Percentiles rank a stretch among this genome's conserved stretches.
These are phyloP conservation scores for Reinhardtius hippoglossoides DNA, from an alignment of 2,113 vertebrate species.

Conservation along the genomic window DNA sequence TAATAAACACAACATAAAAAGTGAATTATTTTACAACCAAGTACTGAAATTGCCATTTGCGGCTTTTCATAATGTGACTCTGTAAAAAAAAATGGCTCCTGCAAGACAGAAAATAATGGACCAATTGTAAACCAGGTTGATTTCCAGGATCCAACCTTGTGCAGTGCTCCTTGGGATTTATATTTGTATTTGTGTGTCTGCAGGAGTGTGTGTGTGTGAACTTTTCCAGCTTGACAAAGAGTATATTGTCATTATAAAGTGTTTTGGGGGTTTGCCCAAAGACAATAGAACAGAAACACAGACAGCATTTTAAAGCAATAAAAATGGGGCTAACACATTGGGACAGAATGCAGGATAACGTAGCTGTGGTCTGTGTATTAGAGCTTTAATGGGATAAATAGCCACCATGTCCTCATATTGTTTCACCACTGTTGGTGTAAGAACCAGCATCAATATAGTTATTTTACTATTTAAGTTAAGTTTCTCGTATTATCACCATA, in stretches of 20 bases:
- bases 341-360: conserved; percentile 10
- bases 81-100: background rate
- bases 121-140: background rate
- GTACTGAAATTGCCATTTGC: background rate
- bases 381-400: conserved; percentile 30
- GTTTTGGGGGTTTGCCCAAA: background rate
- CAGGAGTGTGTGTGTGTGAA: background rate
- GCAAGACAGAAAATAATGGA: background rate
- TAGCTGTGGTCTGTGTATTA: background rate
- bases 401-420: conserved; percentile 1
- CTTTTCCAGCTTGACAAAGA: background rate
- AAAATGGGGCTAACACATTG: background rate
- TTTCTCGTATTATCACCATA: conserved; percentile 27
- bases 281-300: background rate
- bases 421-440: background rate
- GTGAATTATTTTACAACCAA: background rate
- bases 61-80: background rate
- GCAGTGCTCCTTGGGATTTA: background rate
- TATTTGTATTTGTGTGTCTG: background rate
- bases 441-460: conserved; percentile 12
- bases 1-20: background rate
- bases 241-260: background rate
- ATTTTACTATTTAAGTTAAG: conserved; percentile 30
- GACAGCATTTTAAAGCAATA: conserved; percentile 1
- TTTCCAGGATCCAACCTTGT: background rate